Conservation (phyloP, 2,113 vertebrate genomes). For the Kryptolebias marmoratus region DNA sequence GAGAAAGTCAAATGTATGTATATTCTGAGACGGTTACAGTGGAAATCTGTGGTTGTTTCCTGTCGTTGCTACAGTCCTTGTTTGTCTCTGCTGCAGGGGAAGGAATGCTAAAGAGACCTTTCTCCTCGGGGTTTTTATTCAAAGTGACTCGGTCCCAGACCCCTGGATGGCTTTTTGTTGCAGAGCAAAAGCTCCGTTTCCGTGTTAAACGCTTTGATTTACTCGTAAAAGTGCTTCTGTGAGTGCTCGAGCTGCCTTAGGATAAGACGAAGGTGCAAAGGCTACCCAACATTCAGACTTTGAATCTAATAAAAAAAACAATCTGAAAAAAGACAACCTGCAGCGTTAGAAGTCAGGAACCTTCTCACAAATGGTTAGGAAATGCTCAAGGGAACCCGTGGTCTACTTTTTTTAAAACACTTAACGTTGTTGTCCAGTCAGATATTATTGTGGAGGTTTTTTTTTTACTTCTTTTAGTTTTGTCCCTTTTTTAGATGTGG, state of each 20-base stretch:
- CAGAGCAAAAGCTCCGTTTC: slow-evolving; percentile 13
- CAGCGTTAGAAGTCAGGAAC: too few species aligned
- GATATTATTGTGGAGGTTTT: too few species aligned
- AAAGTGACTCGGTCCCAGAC: slow-evolving; percentile 34
- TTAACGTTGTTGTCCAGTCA: too few species aligned
- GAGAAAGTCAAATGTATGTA: too few species aligned
- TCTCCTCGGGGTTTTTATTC: slow-evolving; percentile 23
- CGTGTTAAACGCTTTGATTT: not conserved
- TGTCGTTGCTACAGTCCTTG: slow-evolving; percentile 11
- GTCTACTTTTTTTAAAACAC: too few species aligned
- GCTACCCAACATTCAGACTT: not conserved
- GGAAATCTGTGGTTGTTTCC: not conserved
- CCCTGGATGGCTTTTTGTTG: slow-evolving; percentile 37
- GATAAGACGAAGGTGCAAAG: not conserved
- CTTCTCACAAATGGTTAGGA: too few species aligned
- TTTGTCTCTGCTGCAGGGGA: slow-evolving; percentile 38
- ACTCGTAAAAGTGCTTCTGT: not conserved
- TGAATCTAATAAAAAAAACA: not conserved
- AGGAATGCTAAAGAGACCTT: slow-evolving; percentile 53
- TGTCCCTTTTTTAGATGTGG: too few species aligned
- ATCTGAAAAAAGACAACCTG: too few species aligned
- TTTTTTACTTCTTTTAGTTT: too few species aligned
- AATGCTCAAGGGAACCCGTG: too few species aligned
- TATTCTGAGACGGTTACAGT: too few species aligned
- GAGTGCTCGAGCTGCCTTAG: not conserved